phyloP scores from a whole-genome alignment of 2,888 invertebrate genomes.

The Sminthurinus aureus region DNA sequence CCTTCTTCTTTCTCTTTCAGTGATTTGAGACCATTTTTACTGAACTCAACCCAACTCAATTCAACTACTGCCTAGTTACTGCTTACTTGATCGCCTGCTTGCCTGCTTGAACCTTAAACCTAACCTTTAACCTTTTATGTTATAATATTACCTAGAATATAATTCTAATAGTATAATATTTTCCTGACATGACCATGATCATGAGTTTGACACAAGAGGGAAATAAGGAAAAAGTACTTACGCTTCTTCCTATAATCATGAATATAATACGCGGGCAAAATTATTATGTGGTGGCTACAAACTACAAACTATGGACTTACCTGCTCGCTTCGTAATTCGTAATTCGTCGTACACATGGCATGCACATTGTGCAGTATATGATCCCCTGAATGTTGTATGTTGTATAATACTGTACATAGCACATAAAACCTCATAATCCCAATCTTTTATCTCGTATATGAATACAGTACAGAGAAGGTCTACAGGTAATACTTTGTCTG shows the following conservation, averaged over 20 bases:
- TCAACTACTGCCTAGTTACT: not conserved
- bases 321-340: too few relatives aligned
- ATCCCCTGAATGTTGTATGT: too few relatives aligned
- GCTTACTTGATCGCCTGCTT: too few relatives aligned
- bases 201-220: constrained; percentile 13
- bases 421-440: not conserved
- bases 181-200: not conserved
- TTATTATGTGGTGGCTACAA: constrained; percentile 6
- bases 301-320: constrained; percentile 21
- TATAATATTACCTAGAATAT: too few relatives aligned
- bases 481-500: not conserved
- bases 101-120: too few relatives aligned
- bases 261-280: constrained; percentile 16
- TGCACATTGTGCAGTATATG: too few relatives aligned
- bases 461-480: too few relatives aligned
- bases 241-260: constrained; percentile 30
- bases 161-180: not conserved
- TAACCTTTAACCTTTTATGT: too few relatives aligned
- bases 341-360: too few relatives aligned
- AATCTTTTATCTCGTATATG: not conserved
- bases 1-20: not conserved
- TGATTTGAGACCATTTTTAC: constrained; percentile 8
- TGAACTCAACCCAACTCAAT: too few relatives aligned
- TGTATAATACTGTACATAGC: not conserved
- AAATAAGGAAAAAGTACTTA: constrained; percentile 19